A percentile compares a stretch with the other conserved stretches of the same genome.
phyloP scores from a whole-genome alignment of 1,140 invertebrate genomes.

The Scaptodrosophila lebanonensis region DNA sequence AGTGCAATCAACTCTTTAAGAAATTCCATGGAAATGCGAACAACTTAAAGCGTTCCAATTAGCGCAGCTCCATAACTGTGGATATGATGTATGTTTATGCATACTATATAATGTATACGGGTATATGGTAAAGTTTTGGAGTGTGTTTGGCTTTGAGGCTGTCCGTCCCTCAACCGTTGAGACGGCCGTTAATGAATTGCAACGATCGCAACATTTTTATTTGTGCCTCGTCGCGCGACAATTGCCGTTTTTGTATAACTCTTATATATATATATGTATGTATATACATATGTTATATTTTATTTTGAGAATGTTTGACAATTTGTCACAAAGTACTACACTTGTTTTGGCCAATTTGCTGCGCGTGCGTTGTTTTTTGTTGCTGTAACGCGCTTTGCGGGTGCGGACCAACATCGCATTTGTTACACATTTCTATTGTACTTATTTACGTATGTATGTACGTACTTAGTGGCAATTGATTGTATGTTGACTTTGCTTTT shows the following conservation, averaged over 20 bases:
- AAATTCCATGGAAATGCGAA: slow-evolving; percentile 64
- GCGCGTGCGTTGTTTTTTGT: slow-evolving; percentile 17
- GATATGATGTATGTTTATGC: slow-evolving; percentile 28
- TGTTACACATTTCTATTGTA: slow-evolving; percentile 72
- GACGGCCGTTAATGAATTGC: slow-evolving; percentile 57
- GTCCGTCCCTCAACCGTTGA: slow-evolving; percentile 57
- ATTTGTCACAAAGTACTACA: slow-evolving; percentile 58
- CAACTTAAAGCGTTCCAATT: slow-evolving; percentile 45
- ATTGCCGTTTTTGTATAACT: slow-evolving; percentile 24
- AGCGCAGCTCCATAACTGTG: slow-evolving; percentile 21
- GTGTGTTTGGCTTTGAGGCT: slow-evolving; percentile 38
- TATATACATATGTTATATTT: slow-evolving; percentile 9
- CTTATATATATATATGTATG: no score
- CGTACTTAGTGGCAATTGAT: slow-evolving; percentile 68
- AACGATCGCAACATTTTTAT: not conserved
- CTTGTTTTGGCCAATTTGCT: slow-evolving; percentile 39
- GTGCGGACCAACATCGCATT: slow-evolving; percentile 54
- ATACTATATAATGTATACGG: slow-evolving; percentile 45
- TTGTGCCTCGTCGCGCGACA: slow-evolving; percentile 31
- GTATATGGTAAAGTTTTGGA: slow-evolving; percentile 24
- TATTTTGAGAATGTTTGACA: slow-evolving; percentile 59
- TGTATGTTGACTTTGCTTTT: slow-evolving; percentile 41
- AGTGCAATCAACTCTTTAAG: slow-evolving; percentile 63
- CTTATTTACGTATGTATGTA: slow-evolving; percentile 29
- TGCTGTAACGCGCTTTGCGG: slow-evolving; percentile 29